Percentiles rank a stretch among this genome's conserved stretches.
These are phyloP conservation scores for Drosophila pseudotakahashii DNA, from an alignment of 2,888 invertebrate genomes.

Conservation along the genomic window DNA sequence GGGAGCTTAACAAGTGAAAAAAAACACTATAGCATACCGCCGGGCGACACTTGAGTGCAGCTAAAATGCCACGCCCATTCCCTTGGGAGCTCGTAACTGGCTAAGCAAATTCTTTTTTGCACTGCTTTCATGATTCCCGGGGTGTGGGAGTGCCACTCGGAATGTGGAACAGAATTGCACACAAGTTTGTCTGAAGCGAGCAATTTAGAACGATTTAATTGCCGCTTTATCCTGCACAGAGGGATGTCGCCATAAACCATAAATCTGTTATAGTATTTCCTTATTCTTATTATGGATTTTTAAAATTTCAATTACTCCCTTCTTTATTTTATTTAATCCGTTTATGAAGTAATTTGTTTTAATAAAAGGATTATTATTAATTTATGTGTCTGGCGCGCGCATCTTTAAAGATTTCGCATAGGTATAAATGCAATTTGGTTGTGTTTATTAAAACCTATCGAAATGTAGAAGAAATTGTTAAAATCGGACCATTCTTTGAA, in stretches of 20 bases:
- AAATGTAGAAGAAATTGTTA: too few relatives aligned
- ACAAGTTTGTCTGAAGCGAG: constrained; percentile 15
- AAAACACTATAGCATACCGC: constrained; percentile 63
- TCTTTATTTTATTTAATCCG: too few relatives aligned
- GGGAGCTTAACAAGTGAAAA: constrained; percentile 23
- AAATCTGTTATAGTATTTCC: not conserved
- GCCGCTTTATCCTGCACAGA: not conserved
- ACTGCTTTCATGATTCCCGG: constrained; percentile 9
- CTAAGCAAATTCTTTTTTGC: constrained; percentile 33
- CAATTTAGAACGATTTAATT: constrained; percentile 33
- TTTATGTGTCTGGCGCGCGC: too few relatives aligned
- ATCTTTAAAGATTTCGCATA: too few relatives aligned
- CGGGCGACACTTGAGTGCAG: constrained; percentile 59
- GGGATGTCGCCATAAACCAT: not conserved
- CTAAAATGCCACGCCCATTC: constrained; percentile 62
- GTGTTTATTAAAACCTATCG: too few relatives aligned
- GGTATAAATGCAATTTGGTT: too few relatives aligned
- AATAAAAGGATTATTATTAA: too few relatives aligned
- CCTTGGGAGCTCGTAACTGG: constrained; percentile 10
- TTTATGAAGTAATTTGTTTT: not conserved
- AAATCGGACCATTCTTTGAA: too few relatives aligned
- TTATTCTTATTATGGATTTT: not conserved
- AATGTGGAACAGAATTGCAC: constrained; percentile 6
- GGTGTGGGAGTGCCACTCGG: constrained; percentile 15
- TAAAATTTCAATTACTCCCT: too few relatives aligned